phyloP scores from a whole-genome alignment of 2,888 invertebrate species.

The Tortrix viridana region DNA sequence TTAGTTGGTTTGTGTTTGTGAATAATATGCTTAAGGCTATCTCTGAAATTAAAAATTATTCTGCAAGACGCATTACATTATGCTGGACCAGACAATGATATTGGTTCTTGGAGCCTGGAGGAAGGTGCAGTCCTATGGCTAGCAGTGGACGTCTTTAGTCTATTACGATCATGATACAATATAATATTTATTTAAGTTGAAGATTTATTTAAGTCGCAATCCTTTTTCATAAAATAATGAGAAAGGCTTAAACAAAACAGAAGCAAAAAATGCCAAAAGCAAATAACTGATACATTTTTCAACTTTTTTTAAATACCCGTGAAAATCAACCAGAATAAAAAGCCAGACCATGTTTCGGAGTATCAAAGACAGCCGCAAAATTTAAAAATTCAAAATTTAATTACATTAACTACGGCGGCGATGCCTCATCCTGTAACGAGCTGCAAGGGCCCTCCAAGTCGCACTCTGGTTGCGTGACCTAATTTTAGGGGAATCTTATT shows the following conservation, averaged over 20 bases:
- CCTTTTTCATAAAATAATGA: neutral
- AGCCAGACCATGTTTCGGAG: slow-evolving; percentile 51
- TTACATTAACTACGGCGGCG: slow-evolving; percentile 60
- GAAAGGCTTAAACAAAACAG: neutral
- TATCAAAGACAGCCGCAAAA: slow-evolving; percentile 52
- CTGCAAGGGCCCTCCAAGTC: slow-evolving; percentile 61
- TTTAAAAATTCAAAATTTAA: slow-evolving; percentile 73
- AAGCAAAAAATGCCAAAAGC: neutral
- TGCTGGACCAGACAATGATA: too few species aligned
- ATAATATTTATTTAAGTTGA: too few species aligned
- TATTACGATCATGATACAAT: too few species aligned
- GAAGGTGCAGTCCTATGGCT: too few species aligned
- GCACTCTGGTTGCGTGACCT: slow-evolving; percentile 71
- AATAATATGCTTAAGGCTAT: too few species aligned
- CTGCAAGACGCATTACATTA: too few species aligned
- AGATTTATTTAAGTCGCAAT: too few species aligned
- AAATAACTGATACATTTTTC: neutral
- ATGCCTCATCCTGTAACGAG: slow-evolving; percentile 60
- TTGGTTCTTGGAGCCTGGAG: too few species aligned
- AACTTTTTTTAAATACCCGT: slow-evolving; percentile 7
- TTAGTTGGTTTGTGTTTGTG: neutral
- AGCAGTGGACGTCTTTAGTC: too few species aligned
- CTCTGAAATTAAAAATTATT: too few species aligned
- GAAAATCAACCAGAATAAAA: slow-evolving; percentile 41
- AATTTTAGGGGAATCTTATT: slow-evolving; percentile 75